Conservation (phyloP, 1,140 invertebrate species). For the Galleria mellonella region DNA sequence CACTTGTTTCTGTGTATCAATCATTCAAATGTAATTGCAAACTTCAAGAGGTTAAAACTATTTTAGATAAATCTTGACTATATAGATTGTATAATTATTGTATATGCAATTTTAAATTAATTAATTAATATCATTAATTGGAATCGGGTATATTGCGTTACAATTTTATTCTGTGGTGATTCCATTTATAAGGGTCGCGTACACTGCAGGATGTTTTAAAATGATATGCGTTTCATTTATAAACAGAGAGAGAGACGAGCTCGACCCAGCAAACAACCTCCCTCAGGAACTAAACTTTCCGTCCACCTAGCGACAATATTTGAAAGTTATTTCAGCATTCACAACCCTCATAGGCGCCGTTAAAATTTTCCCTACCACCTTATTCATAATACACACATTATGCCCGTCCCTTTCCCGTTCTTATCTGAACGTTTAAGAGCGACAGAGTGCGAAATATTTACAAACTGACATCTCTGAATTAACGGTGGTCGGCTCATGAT, state of each 20-base stretch:
- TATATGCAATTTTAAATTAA: no score
- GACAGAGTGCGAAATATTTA: conserved; percentile 52
- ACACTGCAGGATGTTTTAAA: conserved; percentile 48
- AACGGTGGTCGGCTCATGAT: conserved; percentile 72
- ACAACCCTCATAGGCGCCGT: conserved; percentile 72
- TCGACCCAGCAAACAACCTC: conserved; percentile 51
- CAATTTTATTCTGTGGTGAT: no score
- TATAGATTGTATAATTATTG: no score
- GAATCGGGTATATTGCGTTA: no score
- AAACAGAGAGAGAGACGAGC: conserved; percentile 39
- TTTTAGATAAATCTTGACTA: no score
- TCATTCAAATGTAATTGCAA: no score
- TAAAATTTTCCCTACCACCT: conserved; percentile 72
- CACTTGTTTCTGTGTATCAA: no score
- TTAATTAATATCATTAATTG: no score
- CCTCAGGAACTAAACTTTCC: conserved; percentile 67
- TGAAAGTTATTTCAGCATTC: conserved; percentile 72
- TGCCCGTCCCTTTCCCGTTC: conserved; percentile 24
- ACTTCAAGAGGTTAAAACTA: no score
- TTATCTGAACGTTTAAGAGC: conserved; percentile 7
- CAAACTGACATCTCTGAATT: conserved; percentile 67
- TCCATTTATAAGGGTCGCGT: not conserved
- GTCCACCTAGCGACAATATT: conserved; percentile 74
- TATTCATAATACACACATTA: conserved; percentile 66
- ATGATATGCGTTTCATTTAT: conserved; percentile 69